Conservation (phyloP, 1,140 invertebrate species). For the Coptotermes formosanus region DNA sequence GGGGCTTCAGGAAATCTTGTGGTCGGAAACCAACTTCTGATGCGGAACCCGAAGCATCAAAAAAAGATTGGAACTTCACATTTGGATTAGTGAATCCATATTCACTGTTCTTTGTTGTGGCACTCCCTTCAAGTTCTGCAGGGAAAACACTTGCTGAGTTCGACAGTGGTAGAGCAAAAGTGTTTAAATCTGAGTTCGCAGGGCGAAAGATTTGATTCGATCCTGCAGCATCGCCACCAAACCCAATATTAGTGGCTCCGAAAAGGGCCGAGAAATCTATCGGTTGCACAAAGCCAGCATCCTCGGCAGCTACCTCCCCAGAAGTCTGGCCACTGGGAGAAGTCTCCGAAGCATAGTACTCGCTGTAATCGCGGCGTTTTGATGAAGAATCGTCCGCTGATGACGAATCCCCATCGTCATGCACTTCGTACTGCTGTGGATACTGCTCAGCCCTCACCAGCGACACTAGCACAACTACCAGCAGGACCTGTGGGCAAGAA, state of each 20-base stretch:
- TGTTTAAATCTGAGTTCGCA: neutral
- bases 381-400: neutral
- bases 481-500: neutral
- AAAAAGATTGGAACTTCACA: slow-evolving; percentile 30
- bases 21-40: slow-evolving; percentile 27
- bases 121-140: neutral
- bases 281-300: slow-evolving; percentile 14
- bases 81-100: slow-evolving; percentile 26
- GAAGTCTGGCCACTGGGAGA: neutral
- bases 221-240: neutral
- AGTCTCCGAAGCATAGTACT: neutral
- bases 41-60: slow-evolving; percentile 25
- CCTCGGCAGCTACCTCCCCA: neutral
- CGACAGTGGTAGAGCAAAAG: neutral
- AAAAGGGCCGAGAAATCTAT: slow-evolving; percentile 26
- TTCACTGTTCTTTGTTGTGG: slow-evolving; percentile 22
- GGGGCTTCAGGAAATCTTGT: slow-evolving; percentile 29
- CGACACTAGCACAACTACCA: neutral
- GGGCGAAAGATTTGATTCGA: neutral
- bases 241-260: slow-evolving; percentile 10
- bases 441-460: neutral
- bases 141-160: slow-evolving; percentile 21
- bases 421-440: slow-evolving; percentile 21
- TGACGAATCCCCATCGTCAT: neutral
- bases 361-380: neutral